Base-by-base conservation (phyloP, 2,113 vertebrate species). In the Erythrolamprus reginae region DNA sequence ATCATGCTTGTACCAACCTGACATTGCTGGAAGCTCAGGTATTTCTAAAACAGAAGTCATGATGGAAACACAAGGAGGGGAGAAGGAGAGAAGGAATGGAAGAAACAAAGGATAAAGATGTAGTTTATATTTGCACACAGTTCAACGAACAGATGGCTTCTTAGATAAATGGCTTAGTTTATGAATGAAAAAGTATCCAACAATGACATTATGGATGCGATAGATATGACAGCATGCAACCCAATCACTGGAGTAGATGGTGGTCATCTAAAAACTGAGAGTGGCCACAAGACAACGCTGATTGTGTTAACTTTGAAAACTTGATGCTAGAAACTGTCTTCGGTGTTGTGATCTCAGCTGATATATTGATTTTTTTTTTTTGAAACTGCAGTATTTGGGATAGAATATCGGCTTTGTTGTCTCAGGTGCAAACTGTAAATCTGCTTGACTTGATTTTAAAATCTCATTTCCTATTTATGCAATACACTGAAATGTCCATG, bases 31-130 rank as follows among this genome's bases (percentile, higher is more conserved):
- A 93, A 95, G 92, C 92, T 96, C 94, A 94, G 93, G 96, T 96
- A 96, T 95, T 96, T 96, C 95, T 96, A 96, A 96, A 95, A 95
- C 96, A 95, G 94, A 96, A 95, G 95, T 95, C 95, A 77, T 10
- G 94, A 96, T 95, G 95, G 92, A 95, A 93, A 96, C 94, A 95
- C 88, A 92, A 93, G 94, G 92, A 94, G 23, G 47, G n/a, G 53
- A 50, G 13, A 51, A 13, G 12, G 50, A 33, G 48, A 65, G 50
- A 38, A 45, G 55, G 33, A n/a, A 3, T 6, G 33, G 17, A 77
- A 92, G 93, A 94, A 56, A 85, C 82, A 84, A 50, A 89, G 28
- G 42, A 45, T 82, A 45, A 94, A 95, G 93, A 96, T 92, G 96
- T 91, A 96, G 93, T 95, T 96, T 94, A 95, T 95, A 96, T 94